phyloP scores from a whole-genome alignment of 2,113 vertebrate genomes.

The Gulo gulo region DNA sequence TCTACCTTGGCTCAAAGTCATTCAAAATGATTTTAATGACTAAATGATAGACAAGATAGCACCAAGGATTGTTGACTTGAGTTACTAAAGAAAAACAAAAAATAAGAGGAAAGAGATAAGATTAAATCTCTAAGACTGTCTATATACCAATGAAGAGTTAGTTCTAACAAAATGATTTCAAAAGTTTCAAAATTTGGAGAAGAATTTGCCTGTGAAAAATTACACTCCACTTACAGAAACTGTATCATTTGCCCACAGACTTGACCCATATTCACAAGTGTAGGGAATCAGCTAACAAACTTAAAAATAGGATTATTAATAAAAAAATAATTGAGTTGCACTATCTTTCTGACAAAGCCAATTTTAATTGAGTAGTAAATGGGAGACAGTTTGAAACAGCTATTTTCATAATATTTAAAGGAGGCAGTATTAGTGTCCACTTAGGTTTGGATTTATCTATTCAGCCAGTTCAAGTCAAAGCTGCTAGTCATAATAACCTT shows the following conservation, averaged over 20 bases:
- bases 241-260: neutral
- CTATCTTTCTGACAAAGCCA: neutral
- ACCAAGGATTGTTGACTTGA: neutral
- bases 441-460: slow-evolving; percentile 15
- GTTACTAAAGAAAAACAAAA: neutral
- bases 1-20: neutral
- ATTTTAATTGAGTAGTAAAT: slow-evolving; percentile 21
- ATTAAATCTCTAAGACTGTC: neutral
- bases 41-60: neutral
- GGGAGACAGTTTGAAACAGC: slow-evolving; percentile 6
- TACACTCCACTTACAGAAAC: neutral
- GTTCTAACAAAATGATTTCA: slow-evolving; percentile 11
- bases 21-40: slow-evolving; percentile 15
- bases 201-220: neutral
- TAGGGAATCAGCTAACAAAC: neutral
- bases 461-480: slow-evolving; percentile 26
- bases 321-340: slow-evolving; percentile 23
- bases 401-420: slow-evolving; percentile 31
- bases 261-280: neutral
- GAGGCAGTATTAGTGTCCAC: neutral
- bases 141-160: neutral
- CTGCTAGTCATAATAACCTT: slow-evolving; percentile 25
- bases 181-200: neutral
- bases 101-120: neutral
- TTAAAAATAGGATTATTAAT: slow-evolving; percentile 21